phyloP scores from a whole-genome alignment of 2,888 invertebrate species.

The Cataglyphis albicans region DNA sequence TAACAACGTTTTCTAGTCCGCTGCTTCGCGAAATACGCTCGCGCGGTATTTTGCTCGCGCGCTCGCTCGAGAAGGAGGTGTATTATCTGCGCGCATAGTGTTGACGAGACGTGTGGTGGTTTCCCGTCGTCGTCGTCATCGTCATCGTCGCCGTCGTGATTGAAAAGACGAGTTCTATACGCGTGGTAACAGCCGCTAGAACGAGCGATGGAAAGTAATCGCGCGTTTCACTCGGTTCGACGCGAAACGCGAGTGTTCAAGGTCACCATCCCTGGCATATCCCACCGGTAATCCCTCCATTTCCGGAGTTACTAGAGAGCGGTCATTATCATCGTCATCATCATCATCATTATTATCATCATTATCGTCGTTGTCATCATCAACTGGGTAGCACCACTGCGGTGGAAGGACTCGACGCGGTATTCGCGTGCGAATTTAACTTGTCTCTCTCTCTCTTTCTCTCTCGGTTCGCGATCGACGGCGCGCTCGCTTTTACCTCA shows the following conservation, averaged over 20 bases:
- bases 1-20: constrained; percentile 70
- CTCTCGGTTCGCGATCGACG: constrained; percentile 41
- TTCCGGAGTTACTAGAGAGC: constrained; percentile 56
- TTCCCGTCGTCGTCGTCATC: constrained; percentile 28
- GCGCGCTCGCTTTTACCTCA: constrained; percentile 60
- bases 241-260: constrained; percentile 65
- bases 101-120: not conserved
- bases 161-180: constrained; percentile 48
- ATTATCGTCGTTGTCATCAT: not conserved
- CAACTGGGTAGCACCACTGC: constrained; percentile 22
- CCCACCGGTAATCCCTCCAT: constrained; percentile 61
- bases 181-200: constrained; percentile 27
- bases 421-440: constrained; percentile 37
- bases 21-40: constrained; percentile 57
- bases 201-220: constrained; percentile 50
- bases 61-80: constrained; percentile 6
- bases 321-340: constrained; percentile 3
- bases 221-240: constrained; percentile 43
- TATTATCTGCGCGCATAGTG: not conserved
- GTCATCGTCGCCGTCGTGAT: constrained; percentile 35
- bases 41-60: constrained; percentile 13
- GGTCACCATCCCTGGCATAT: constrained; percentile 54
- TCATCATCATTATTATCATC: constrained; percentile 1
- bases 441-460: constrained; percentile 48
- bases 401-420: constrained; percentile 33